These are phyloP conservation scores for Germaria angustata DNA, from an alignment of 2,888 invertebrate genomes.

Conservation along the genomic window DNA sequence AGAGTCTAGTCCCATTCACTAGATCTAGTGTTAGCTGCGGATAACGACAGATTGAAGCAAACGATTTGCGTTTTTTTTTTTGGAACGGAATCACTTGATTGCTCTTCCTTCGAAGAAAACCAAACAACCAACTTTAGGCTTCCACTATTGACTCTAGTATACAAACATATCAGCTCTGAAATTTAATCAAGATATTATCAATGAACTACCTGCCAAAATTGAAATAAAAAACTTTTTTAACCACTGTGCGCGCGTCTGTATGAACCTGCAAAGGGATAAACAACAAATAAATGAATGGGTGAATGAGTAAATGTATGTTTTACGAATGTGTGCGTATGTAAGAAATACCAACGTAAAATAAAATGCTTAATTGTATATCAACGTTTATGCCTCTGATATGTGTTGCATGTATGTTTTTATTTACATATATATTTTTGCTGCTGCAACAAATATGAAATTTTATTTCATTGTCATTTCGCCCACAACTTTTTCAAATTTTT, in stretches of 20 bases:
- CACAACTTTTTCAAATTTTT: not conserved
- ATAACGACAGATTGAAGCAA: too few species aligned
- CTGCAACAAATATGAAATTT: conserved; percentile 22
- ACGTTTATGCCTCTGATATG: conserved; percentile 16
- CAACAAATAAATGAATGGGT: not conserved
- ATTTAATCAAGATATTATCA: too few species aligned
- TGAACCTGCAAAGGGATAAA: too few species aligned
- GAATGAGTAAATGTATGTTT: not conserved
- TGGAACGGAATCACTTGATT: too few species aligned
- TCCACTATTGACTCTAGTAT: too few species aligned
- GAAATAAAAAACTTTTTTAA: not conserved
- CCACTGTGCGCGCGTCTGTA: not conserved
- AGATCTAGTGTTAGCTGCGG: too few species aligned
- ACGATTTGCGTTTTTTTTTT: too few species aligned
- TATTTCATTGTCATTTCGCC: conserved; percentile 1
- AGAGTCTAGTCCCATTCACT: too few species aligned
- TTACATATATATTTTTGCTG: not conserved
- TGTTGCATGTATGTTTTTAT: conserved; percentile 8
- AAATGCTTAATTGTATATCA: conserved; percentile 30
- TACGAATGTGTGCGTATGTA: not conserved
- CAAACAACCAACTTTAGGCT: too few species aligned
- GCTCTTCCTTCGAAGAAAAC: too few species aligned
- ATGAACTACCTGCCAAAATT: too few species aligned
- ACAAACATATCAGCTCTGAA: too few species aligned
- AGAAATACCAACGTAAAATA: conserved; percentile 15